Percentiles rank a stretch among this genome's conserved stretches.
phyloP scores from a whole-genome alignment of 2,113 vertebrate genomes.

The Oriolus oriolus region DNA sequence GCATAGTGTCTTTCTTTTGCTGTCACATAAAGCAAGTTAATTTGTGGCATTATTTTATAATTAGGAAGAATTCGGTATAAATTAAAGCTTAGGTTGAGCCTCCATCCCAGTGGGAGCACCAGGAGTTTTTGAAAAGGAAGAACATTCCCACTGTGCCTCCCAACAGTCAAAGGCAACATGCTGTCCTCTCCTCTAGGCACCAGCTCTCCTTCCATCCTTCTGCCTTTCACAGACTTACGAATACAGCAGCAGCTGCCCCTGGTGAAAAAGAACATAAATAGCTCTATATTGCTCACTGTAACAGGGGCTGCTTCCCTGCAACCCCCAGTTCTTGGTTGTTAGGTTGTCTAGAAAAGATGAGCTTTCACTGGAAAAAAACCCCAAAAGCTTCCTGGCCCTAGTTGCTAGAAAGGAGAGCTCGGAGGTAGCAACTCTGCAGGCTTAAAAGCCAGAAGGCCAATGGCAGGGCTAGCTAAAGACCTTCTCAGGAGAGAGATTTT shows the following conservation, averaged over 20 bases:
- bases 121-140: not conserved
- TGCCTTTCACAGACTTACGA: not conserved
- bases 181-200: not conserved
- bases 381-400: not conserved
- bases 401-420: not conserved
- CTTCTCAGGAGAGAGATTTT: not conserved
- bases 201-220: not conserved
- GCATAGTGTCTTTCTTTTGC: not conserved
- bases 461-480: not conserved
- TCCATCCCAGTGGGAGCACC: not conserved
- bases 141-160: not conserved
- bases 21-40: not conserved
- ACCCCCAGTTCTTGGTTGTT: not conserved
- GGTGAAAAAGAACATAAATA: not conserved
- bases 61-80: not conserved
- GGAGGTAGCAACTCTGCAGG: not conserved
- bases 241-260: not conserved
- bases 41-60: not conserved
- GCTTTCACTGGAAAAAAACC: not conserved
- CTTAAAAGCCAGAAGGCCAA: not conserved
- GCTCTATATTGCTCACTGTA: not conserved
- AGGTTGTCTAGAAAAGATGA: not conserved
- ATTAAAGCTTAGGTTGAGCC: not conserved
- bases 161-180: not conserved
- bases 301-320: not conserved